Percentiles rank a stretch among this genome's conserved stretches.
Evolutionary conservation across 2,888 invertebrate genomes (phyloP).

Genomic region (Timema podura): DNA sequence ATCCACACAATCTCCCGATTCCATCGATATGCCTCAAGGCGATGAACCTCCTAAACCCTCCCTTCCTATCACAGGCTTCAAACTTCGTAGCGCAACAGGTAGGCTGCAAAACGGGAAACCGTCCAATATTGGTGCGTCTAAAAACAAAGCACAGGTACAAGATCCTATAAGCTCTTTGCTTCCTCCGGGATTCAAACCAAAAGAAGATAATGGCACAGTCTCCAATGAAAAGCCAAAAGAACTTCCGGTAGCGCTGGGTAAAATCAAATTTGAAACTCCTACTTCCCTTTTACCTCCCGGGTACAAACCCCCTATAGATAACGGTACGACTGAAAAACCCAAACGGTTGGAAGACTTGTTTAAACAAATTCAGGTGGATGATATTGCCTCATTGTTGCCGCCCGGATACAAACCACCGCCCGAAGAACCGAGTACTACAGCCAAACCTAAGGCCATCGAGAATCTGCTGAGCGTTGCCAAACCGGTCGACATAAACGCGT

Average conservation of each 20-base stretch:
- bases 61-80: constrained; percentile 7
- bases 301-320: constrained; percentile 17
- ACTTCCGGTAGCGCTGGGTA: neutral
- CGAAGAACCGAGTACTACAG: constrained; percentile 33
- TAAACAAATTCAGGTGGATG: constrained; percentile 52
- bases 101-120: constrained; percentile 46
- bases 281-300: constrained; percentile 26
- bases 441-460: constrained; percentile 30
- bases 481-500: constrained; percentile 50
- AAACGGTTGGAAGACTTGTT: constrained; percentile 43
- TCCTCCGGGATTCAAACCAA: constrained; percentile 7
- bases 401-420: constrained; percentile 57
- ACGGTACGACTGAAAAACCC: constrained; percentile 5
- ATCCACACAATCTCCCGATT: constrained; percentile 25
- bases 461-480: constrained; percentile 41
- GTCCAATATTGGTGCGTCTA: neutral
- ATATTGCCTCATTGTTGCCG: constrained; percentile 60
- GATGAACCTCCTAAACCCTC: constrained; percentile 42
- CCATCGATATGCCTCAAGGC: constrained; percentile 52
- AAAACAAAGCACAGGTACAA: constrained; percentile 9
- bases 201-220: constrained; percentile 1
- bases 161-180: constrained; percentile 14
- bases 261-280: constrained; percentile 17
- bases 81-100: constrained; percentile 44
- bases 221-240: constrained; percentile 4